Evolutionary conservation across 2,797 vertebrate genomes (phyloP), one percentile per base, ranked within the genome.

Genomic region (Lutjanus argentimaculatus): DNA sequence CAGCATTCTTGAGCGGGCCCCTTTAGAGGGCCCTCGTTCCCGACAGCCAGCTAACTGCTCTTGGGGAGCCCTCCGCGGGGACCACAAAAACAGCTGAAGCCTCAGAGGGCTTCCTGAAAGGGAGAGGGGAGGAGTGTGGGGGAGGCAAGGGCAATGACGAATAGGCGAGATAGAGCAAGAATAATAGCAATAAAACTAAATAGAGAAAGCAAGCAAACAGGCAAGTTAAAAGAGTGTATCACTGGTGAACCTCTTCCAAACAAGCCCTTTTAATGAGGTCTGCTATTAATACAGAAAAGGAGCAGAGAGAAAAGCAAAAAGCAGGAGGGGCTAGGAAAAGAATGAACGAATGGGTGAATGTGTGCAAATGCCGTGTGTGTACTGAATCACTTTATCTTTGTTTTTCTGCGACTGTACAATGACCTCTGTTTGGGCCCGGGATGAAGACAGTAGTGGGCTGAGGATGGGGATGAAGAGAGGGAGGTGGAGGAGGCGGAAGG

Each of bases 201-300:
- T 81, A 56, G 82, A 87, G 76, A 89, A 80, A 83, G 80, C 79
- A 88, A 85, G 90, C 85, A 88, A 93, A 88, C 75, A 77, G 83
- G 83, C 77, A 91, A 74, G 89, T 78, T 88, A 81, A 89, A 92
- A 87, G 84, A 90, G 93, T 94, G 95, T 96, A 96, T 96, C 94
- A 87, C 86, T 95, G 91, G 93, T 96, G 96, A 96, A 96, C 94
- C 94, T 96, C 96, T 89, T 93, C 92, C 56, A 91, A 95, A 96
- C 95, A 96, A 95, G 88, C 87, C 87, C 94, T 90, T 92, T 84
- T 97, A 98, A 98, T 97, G 96, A 98, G 96, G 95, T 93, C 92
- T 79, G 84, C 90, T 77, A 42, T 92, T 84, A 93, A 90, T 92
- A 93, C 53, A 84, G 83, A 90, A 89, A 88, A 73, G 69, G 46